phyloP scores from a whole-genome alignment of 2,888 invertebrate species.

The Eurytoma adleriae region DNA sequence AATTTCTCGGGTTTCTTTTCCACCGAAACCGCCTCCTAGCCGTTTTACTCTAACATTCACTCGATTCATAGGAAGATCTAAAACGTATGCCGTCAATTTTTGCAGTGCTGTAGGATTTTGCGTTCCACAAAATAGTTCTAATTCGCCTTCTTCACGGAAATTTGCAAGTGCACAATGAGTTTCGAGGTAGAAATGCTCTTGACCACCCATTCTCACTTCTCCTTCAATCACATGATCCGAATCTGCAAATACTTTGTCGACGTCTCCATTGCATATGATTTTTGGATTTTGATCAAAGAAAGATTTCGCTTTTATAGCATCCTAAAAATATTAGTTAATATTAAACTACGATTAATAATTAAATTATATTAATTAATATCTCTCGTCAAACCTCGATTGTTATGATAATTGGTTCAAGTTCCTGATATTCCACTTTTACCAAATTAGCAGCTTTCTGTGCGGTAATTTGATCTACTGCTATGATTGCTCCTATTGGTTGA shows the following conservation, averaged over 20 bases:
- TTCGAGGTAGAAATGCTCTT: constrained; percentile 97
- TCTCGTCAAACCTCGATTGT: constrained; percentile 82
- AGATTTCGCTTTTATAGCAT: constrained; percentile 86
- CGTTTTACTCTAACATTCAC: constrained; percentile 87
- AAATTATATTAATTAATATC: background rate
- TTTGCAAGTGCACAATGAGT: constrained; percentile 84
- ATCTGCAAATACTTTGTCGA: constrained; percentile 81
- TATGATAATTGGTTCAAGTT: constrained; percentile 85
- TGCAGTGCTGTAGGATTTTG: constrained; percentile 88
- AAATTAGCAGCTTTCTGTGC: constrained; percentile 89
- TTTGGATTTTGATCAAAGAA: constrained; percentile 80
- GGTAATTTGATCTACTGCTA: constrained; percentile 85
- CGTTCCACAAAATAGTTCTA: constrained; percentile 88
- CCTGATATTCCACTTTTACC: constrained; percentile 88
- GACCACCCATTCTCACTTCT: constrained; percentile 87
- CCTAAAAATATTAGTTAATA: constrained; percentile 70
- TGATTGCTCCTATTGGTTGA: constrained; percentile 87
- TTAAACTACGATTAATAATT: background rate
- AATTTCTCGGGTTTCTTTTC: constrained; percentile 88
- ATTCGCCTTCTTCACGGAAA: constrained; percentile 85
- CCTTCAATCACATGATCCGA: constrained; percentile 86
- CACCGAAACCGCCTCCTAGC: constrained; percentile 96
- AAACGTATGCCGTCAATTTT: constrained; percentile 82
- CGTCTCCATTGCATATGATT: constrained; percentile 81
- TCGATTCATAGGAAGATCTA: constrained; percentile 85